Evolutionary conservation across 2,113 vertebrate species (phyloP).

Genomic region (Hyaena hyaena): DNA sequence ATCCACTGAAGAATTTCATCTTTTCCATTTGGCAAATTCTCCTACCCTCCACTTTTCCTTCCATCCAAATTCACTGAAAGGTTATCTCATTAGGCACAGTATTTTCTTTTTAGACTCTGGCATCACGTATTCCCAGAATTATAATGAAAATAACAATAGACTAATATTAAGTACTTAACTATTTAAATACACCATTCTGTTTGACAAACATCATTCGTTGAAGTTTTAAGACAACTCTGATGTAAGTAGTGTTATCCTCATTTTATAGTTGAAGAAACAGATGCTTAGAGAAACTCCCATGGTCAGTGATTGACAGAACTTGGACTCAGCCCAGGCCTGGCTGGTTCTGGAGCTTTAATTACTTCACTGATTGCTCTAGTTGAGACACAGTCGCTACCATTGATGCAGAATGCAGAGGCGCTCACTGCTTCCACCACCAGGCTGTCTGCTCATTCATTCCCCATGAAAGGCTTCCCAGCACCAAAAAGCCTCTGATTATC

Average conservation of each 20-base stretch:
- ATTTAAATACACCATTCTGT: background rate
- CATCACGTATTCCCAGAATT: background rate
- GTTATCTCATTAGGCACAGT: background rate
- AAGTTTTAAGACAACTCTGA: background rate
- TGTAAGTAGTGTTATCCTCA: background rate
- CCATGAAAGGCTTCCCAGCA: background rate
- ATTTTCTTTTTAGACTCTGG: background rate
- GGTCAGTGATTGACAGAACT: background rate
- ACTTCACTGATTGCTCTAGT: background rate
- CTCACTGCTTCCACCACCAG: background rate
- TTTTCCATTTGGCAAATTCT: constrained; percentile 25
- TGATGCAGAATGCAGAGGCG: background rate
- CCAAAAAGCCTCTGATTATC: background rate
- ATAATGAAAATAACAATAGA: background rate
- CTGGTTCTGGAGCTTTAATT: background rate
- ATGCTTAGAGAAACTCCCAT: background rate
- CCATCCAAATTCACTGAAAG: constrained; percentile 1
- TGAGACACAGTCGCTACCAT: background rate
- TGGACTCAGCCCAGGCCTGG: background rate
- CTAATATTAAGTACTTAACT: background rate
- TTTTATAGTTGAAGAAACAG: background rate
- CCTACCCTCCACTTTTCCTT: background rate
- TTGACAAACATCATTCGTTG: background rate
- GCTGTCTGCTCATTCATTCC: background rate
- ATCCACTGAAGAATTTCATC: constrained; percentile 39